Conservation (phyloP, 2,888 invertebrate species). For the Hemicrepidius hirtus region DNA sequence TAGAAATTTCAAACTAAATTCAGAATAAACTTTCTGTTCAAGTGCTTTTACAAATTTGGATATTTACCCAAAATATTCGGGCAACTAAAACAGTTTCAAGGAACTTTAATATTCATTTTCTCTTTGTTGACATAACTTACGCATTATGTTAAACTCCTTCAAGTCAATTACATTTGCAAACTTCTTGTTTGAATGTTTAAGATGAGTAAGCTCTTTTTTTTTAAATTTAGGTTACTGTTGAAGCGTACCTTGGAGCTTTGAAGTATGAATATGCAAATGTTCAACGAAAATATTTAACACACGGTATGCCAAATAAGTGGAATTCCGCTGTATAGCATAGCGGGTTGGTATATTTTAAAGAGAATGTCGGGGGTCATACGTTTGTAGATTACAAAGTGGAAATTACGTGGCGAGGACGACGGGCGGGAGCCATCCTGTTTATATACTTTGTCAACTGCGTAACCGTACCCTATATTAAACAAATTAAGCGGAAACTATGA, state of each 20-base stretch:
- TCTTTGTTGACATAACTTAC: background rate
- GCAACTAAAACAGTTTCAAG: background rate
- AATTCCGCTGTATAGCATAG: background rate
- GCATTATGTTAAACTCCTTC: background rate
- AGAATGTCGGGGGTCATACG: conserved; percentile 33
- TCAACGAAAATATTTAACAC: conserved; percentile 16
- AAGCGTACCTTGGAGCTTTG: background rate
- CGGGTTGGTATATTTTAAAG: conserved; percentile 14
- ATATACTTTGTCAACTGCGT: conserved; percentile 28
- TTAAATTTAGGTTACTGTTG: background rate
- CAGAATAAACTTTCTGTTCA: background rate
- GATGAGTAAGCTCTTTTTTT: background rate
- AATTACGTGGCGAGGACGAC: conserved; percentile 11
- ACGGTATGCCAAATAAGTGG: conserved; percentile 20
- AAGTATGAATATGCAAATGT: conserved; percentile 4
- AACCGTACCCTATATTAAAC: conserved; percentile 21
- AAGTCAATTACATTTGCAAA: background rate
- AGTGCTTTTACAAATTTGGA: conserved; percentile 15
- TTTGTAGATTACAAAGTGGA: conserved; percentile 33
- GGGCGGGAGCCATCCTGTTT: background rate
- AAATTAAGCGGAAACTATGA: conserved; percentile 21
- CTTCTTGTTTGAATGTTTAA: background rate
- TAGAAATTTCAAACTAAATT: background rate
- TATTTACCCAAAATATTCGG: conserved; percentile 1
- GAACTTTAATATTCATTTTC: background rate